Evolutionary conservation across 2,797 vertebrate species (phyloP).

Genomic region (Clarias fuscus): DNA sequence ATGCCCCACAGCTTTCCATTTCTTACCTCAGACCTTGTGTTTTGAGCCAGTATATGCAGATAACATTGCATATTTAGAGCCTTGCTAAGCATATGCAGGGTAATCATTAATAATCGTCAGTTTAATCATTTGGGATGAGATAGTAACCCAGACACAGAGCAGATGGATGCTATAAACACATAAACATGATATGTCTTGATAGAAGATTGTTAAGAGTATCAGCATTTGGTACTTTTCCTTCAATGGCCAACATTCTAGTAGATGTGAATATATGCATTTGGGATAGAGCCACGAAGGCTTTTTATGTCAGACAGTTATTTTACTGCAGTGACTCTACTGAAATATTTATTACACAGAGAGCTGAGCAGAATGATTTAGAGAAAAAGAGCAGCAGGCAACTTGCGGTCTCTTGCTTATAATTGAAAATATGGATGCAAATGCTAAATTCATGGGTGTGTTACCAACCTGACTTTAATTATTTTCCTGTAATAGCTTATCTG

Average conservation of each 20-base stretch:
- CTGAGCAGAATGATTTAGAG: background rate
- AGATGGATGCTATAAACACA: background rate
- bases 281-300: constrained; percentile 7
- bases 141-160: background rate
- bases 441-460: background rate
- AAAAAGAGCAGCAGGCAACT: background rate
- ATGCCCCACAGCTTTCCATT: background rate
- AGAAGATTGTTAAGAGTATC: background rate
- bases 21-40: background rate
- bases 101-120: background rate
- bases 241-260: background rate
- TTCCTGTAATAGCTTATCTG: background rate
- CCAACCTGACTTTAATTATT: background rate
- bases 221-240: background rate
- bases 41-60: background rate
- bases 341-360: background rate
- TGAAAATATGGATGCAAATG: background rate
- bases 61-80: background rate
- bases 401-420: background rate
- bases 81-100: background rate
- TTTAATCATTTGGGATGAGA: background rate
- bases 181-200: background rate
- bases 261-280: background rate
- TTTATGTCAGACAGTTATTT: constrained; percentile 10
- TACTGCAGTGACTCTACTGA: background rate